A percentile compares a stretch with the other conserved stretches of the same genome.
Evolutionary conservation across 2,888 invertebrate genomes (phyloP).

Genomic region (Euplagia quadripunctaria): DNA sequence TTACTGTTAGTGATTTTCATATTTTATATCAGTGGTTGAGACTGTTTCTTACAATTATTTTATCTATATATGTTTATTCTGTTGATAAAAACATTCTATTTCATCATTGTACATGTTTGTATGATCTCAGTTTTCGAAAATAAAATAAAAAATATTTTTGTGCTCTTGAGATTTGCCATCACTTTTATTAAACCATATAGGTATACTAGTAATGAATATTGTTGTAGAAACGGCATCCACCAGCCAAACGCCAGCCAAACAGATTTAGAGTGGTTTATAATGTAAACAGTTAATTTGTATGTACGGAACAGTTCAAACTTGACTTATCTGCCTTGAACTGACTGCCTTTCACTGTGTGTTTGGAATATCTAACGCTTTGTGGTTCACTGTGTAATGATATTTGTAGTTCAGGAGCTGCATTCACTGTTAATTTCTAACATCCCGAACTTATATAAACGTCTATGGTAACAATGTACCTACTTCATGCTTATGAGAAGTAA

Average conservation of each 20-base stretch:
- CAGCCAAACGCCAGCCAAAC: background rate
- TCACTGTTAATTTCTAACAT: background rate
- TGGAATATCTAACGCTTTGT: slow-evolving; percentile 53
- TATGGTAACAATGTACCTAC: too few species aligned
- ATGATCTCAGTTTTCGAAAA: background rate
- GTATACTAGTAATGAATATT: background rate
- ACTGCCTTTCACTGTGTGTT: slow-evolving; percentile 63
- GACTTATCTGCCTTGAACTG: slow-evolving; percentile 71
- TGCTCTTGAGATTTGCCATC: too few species aligned
- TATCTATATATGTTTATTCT: too few species aligned
- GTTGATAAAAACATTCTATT: too few species aligned
- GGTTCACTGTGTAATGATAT: slow-evolving; percentile 37
- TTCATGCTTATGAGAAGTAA: too few species aligned
- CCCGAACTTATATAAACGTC: too few species aligned
- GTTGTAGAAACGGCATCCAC: background rate
- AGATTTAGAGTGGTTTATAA: slow-evolving; percentile 3
- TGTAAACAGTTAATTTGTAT: slow-evolving; percentile 19
- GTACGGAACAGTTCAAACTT: slow-evolving; percentile 55
- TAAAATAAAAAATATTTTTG: background rate
- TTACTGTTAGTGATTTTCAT: too few species aligned
- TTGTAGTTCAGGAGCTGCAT: slow-evolving; percentile 38
- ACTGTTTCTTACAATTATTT: too few species aligned
- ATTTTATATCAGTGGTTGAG: too few species aligned
- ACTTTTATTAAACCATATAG: too few species aligned
- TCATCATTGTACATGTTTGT: too few species aligned